Evolutionary conservation across 2,797 vertebrate genomes (phyloP), one percentile per base, ranked within the genome.

Genomic region (Coreius guichenoti): DNA sequence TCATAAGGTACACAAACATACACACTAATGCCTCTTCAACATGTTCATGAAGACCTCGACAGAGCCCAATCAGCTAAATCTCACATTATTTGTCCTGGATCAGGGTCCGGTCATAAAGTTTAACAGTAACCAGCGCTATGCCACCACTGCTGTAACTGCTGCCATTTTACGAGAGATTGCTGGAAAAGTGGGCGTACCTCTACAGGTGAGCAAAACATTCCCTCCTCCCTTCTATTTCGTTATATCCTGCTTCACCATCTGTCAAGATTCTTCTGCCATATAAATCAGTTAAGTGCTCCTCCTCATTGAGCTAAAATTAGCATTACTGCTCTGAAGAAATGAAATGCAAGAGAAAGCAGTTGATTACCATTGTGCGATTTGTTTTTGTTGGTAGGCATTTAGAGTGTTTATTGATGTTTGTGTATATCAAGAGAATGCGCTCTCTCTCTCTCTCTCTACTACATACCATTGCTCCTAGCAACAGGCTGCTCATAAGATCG

Each of bases 21-120:
- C 67, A 11, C 17, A 49, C 54, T 17, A 63, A 29, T 39, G 1
- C 17, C 36, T 31, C 8, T 21, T 65, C 23, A 14, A 80, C 56
- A 74, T 26, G 68, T 56, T 63, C 17, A 74, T 23, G 31, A 51
- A 65, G 31, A 67, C 45, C 19, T 4, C 13, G 14, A 4, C 61
- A 45, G 36, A 75, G 8, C 5, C 31, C 45, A 82, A 14, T 31
- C 33, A 26, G 39, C 68, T 74, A 58, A 84, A 51, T 51, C 39
- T 75, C 70, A 49, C 26, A 72, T 5, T 86, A 1, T 67, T 31
- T 87, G 56, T 88, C 39, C 68, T 56, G 86, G 74, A 70, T 8
- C 92, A 99, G 98, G 98, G 98, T 19, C 98, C 98, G 0, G 97
- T 97, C 86, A 96, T 99, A 89, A 99, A 99, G 92, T 98, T 99